Base-by-base conservation (phyloP, 1,140 invertebrate species). In the Hirudo medicinalis region DNA sequence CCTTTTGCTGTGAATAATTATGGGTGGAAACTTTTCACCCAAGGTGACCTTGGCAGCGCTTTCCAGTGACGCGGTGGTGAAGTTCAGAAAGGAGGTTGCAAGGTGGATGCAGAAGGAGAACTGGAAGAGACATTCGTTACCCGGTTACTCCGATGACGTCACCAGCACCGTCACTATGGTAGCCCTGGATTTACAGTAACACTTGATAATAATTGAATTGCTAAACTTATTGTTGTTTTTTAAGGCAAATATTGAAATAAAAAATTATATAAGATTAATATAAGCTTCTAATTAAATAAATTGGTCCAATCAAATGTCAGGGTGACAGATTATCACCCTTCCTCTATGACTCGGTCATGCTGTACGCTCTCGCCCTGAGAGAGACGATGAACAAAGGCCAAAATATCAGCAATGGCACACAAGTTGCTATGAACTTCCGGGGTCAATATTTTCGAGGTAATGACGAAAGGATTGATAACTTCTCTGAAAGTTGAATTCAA, bases 301-400 rank as follows among this genome's bases (percentile, higher is more conserved):
- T 49, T 17, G 11, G 43, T 5, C 43, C 43, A 17, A 49, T 13
- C 11, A 49, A 49, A 49, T 49, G 13, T 13, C 49, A 70, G 69
- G 69, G 69, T 25, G 72, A 69, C 67, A 69, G 36, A n/a, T 68
- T 54, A 36, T 15, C 32, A 6, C 67, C 72, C 19, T 73, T 63
- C 0, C 92, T 94, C 77, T 93, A 93, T 79, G 91, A 94, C 76
- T 91, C 91, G 0, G 90, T 94, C 17, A 88, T 90, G 75, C 82
- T 94, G 32, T 84, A 94, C 72, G 91, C 90, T 0, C 91, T 91
- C 86, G 90, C 90, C 2, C 76, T 94, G 60, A 93, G 92, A 78
- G 90, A 93, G 80, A 92, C 91, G 0, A 79, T 93, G 22, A 85
- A 85, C 0, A 88, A 89, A 76, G 88, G 87, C 0, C 86, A 85